Percentiles rank a stretch among this genome's conserved stretches.
These are phyloP conservation scores for Papilio gigon DNA, from an alignment of 2,888 invertebrate species.

Conservation along the genomic window DNA sequence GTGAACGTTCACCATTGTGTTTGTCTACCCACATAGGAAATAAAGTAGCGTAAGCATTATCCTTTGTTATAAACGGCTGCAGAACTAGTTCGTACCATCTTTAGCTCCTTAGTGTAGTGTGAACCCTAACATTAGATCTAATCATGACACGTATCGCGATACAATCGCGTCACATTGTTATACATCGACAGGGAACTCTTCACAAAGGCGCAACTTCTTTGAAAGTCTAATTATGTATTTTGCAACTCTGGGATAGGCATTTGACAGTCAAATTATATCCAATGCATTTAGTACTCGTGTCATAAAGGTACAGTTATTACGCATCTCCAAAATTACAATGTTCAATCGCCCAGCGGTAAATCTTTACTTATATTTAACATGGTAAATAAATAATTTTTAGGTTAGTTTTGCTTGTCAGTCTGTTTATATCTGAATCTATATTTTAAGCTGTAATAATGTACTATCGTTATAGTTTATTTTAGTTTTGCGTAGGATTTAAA, in stretches of 20 bases:
- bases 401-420: no score
- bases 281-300: not conserved
- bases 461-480: no score
- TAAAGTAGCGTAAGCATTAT: not conserved
- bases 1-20: not conserved
- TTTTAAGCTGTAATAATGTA: no score
- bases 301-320: not conserved
- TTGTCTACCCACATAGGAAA: not conserved
- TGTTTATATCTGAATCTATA: no score
- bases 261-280: slow-evolving; percentile 31
- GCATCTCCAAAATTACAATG: not conserved
- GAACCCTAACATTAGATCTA: no score
- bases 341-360: not conserved
- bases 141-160: no score
- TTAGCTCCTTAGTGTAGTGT: no score
- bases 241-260: slow-evolving; percentile 11
- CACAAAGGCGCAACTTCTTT: slow-evolving; percentile 17
- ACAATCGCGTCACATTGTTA: not conserved
- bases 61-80: not conserved
- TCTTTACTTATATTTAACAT: not conserved
- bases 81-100: no score
- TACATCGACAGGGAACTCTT: slow-evolving; percentile 1
- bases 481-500: no score
- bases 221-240: slow-evolving; percentile 30
- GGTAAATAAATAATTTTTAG: no score